Evolutionary conservation across 2,888 invertebrate genomes (phyloP).

Genomic region (Sylvicola fuscatus): DNA sequence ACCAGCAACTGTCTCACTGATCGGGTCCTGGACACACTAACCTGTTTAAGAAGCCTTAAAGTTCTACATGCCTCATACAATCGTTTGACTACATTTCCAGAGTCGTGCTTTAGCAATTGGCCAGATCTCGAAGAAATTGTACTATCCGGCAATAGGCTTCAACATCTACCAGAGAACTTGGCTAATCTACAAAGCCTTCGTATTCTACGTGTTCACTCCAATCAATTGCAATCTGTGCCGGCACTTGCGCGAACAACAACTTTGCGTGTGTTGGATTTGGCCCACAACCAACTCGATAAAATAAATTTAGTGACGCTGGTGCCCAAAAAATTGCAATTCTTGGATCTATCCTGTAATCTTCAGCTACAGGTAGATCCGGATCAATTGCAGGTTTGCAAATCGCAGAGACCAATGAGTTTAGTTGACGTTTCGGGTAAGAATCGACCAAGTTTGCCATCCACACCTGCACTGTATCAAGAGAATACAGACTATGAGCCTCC

Average conservation of each 20-base stretch:
- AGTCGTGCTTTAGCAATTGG: slow-evolving; percentile 55
- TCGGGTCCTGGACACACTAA: slow-evolving; percentile 41
- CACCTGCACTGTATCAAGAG: slow-evolving; percentile 27
- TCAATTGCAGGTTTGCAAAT: slow-evolving; percentile 59
- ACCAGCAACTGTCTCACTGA: slow-evolving; percentile 62
- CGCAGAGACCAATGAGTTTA: slow-evolving; percentile 59
- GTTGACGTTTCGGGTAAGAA: slow-evolving; percentile 72
- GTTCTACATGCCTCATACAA: slow-evolving; percentile 63
- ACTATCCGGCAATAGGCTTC: slow-evolving; percentile 59
- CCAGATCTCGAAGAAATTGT: slow-evolving; percentile 61
- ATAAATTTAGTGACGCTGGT: slow-evolving; percentile 56
- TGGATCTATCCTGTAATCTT: slow-evolving; percentile 67
- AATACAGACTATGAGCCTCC: slow-evolving; percentile 41
- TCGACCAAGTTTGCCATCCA: slow-evolving; percentile 39
- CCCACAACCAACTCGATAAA: slow-evolving; percentile 66
- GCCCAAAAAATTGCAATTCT: slow-evolving; percentile 62
- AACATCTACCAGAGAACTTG: slow-evolving; percentile 54
- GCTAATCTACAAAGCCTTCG: slow-evolving; percentile 47
- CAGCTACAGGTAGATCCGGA: slow-evolving; percentile 65
- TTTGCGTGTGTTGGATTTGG: slow-evolving; percentile 60
- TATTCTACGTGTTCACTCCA: slow-evolving; percentile 63
- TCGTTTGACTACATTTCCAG: slow-evolving; percentile 48
- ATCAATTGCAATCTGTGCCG: slow-evolving; percentile 52
- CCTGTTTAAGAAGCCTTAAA: slow-evolving; percentile 40
- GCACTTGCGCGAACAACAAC: slow-evolving; percentile 52